Base-by-base conservation (phyloP, 2,113 vertebrate species). In the Chinchilla lanigera region DNA sequence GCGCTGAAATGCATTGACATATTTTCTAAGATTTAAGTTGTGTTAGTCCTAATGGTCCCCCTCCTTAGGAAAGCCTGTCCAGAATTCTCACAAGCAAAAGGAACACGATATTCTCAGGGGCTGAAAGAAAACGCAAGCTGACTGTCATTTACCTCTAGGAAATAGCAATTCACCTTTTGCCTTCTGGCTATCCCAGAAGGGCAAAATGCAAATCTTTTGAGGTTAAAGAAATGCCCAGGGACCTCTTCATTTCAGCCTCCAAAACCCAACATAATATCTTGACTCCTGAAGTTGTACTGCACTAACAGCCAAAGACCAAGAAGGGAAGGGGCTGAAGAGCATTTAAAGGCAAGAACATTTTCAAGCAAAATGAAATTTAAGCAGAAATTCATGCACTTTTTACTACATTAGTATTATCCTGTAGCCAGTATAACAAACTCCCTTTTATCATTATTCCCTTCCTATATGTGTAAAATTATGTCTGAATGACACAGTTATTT, bases 11-110 rank as follows among this genome's bases (percentile, higher is more conserved):
- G 96, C 98, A 97, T 93, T 95, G 98, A 98, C 98, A 89, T 97
- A 96, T 98, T 98, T 98, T 98, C 97, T 97, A 96, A 98, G 95
- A 98, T 98, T 98, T 98, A 95, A 98, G 97, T 97, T 90, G 67
- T 96, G 97, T 98, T 98, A 93, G 93, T 97, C 97, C 52, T 86
- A 81, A 95, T 90, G 67, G 71, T 85, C 90, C 26, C 78, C 65
- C 84, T 58, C 26, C 47, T 24, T 24, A 8, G 63, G 54, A 75
- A 3, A 33, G 35, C 81, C 9, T 65, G 89, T 60, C 73, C 97
- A 44, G 65, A 96, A 89, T 96, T 80, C 82, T 89, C 73, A 44
- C 50, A 11, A 63, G 92, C 44, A 83, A 52, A 78, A 71, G 81
- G 81, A 97, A 96, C 86, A 81, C 86, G 88, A 86, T 75, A 77